Evolutionary conservation across 2,888 invertebrate species (phyloP), one percentile per base, ranked within the genome.

Genomic region (Caenorhabditis doughertyi): DNA sequence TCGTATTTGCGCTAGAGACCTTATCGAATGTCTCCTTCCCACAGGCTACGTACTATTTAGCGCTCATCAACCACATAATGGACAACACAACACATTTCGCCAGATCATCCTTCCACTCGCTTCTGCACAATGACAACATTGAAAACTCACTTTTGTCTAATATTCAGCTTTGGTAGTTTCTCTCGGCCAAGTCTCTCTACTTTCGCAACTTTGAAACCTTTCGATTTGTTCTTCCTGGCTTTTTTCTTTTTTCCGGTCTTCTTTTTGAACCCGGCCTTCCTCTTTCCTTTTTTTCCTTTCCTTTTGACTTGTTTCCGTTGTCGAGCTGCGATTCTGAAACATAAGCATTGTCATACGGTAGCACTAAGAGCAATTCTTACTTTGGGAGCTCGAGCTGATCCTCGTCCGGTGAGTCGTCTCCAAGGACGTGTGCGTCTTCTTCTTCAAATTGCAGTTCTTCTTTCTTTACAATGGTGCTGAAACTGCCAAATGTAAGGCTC

Each of bases 61-160:
- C n/a, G n/a, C 32, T 32, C 32, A 32, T 9, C 4, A 7, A 4
- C 32, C 16, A 13, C 42, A 42, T 3, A 42, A 42, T 16, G 9
- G 16, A 7, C 42, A 13, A 16, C 11, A 42, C 42, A 42, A 42
- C 3, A 13, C 42, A 7, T 16, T 42, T 8, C 13, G n/a, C 16
- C 42, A 42, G 16, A n/a, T 18, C 35, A 7, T 7, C 35, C 9
- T 9, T 35, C 9, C 7, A 7, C 9, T 35, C 35, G 9, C 35
- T 60, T 60, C 23, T 27, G 27, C 67, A 53, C 25, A 39, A 53
- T 39, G 35, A 47, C n/a, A n/a, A n/a, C n/a, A 39, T 39, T 39
- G 11, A 71, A 64, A 16, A 67, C 67, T 76, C 16, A 76, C 76
- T 76, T 76, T 16, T 76, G 76, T 3, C 76, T 49, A 29, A 76